phyloP scores from a whole-genome alignment of 2,113 vertebrate species.

The Sakesphorus luctuosus region DNA sequence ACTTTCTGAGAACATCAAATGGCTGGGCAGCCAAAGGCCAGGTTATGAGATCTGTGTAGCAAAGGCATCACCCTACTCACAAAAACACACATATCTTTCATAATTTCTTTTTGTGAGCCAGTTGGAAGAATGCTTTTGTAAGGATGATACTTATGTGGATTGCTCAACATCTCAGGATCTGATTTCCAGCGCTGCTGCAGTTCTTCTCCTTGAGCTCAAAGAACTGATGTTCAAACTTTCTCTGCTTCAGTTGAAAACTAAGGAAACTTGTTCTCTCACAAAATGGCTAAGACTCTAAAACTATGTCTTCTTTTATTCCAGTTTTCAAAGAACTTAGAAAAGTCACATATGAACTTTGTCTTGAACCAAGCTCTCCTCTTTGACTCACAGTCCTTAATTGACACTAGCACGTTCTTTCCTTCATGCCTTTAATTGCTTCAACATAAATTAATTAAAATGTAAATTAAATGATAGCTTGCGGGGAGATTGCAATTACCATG shows the following conservation, averaged over 20 bases:
- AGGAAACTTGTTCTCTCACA: background rate
- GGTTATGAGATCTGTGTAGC: background rate
- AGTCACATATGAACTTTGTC: background rate
- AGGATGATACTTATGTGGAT: background rate
- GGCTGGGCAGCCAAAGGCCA: background rate
- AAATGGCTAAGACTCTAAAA: background rate
- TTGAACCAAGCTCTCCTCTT: background rate
- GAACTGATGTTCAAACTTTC: background rate
- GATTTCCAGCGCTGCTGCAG: background rate
- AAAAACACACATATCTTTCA: background rate
- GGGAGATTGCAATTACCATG: constrained; percentile 34
- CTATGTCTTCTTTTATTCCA: background rate
- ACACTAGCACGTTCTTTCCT: background rate
- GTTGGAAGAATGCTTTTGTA: background rate
- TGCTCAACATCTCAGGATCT: background rate
- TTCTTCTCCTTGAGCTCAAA: background rate
- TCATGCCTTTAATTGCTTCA: constrained; percentile 30
- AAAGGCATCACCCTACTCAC: background rate
- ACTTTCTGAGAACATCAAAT: background rate
- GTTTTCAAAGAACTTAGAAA: background rate
- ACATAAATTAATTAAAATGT: constrained; percentile 57
- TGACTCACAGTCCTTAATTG: constrained; percentile 10
- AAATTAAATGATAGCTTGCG: constrained; percentile 33
- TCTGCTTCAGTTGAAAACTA: background rate
- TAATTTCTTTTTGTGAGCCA: background rate